Percentiles rank a stretch among this genome's conserved stretches.
phyloP scores from a whole-genome alignment of 2,797 vertebrate genomes.

The Anguilla obscura region DNA sequence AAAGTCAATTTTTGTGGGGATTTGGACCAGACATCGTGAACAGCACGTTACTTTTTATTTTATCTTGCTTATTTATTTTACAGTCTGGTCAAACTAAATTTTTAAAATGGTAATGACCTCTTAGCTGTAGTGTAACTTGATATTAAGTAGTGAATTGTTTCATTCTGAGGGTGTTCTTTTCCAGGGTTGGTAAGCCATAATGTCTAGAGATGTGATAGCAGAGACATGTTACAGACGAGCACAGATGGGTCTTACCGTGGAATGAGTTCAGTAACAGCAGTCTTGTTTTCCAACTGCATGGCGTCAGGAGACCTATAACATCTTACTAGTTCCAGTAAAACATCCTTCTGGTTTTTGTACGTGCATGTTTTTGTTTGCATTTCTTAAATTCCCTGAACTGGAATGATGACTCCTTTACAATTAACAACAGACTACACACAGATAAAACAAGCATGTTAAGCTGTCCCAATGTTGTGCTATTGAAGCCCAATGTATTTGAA shows the following conservation, averaged over 20 bases:
- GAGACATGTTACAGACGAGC: constrained; percentile 41
- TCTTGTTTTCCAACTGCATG: constrained; percentile 50
- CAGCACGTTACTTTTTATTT: neutral
- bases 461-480: constrained; percentile 17
- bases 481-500: constrained; percentile 17
- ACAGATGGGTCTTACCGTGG: constrained; percentile 23
- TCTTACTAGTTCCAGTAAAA: constrained; percentile 57
- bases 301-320: constrained; percentile 57
- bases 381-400: constrained; percentile 47
- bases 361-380: constrained; percentile 52
- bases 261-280: constrained; percentile 31
- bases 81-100: neutral
- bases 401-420: constrained; percentile 45
- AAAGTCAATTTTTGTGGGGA: neutral
- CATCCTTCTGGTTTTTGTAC: constrained; percentile 59
- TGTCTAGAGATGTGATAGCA: neutral
- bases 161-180: constrained; percentile 1
- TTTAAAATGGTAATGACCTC: neutral
- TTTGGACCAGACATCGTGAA: neutral
- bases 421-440: constrained; percentile 41
- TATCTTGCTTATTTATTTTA: neutral
- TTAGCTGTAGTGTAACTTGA: neutral
- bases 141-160: neutral
- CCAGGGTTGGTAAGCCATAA: neutral
- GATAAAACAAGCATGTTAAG: constrained; percentile 26